Base-by-base conservation (phyloP, 2,113 vertebrate genomes). In the Platichthys flesus region DNA sequence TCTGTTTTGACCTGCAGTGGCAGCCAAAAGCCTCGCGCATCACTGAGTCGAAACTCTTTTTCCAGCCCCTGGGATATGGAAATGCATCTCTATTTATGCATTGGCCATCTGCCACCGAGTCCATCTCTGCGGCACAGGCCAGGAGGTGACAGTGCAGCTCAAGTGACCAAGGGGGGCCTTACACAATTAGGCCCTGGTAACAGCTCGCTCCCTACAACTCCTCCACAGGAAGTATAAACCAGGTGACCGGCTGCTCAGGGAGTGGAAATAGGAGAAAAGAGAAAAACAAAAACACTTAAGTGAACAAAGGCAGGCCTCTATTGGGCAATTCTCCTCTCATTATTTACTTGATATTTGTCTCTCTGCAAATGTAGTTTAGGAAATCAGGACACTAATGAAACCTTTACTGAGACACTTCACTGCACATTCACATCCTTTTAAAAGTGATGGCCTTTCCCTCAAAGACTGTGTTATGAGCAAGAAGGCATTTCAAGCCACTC, bases 41-140 rank as follows among this genome's bases (percentile, higher is more conserved):
- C 56, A 62, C 40, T 63, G 71, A 81, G 59, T 78, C 61, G 47
- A 72, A 72, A 79, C 78, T 84, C 64, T 78, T 88, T 51, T 76
- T 76, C 20, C 37, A 14, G 76, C 90, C 83, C 82, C 81, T 88
- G 88, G 85, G 91, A 88, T 87, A 91, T 86, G 55, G 69, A 87
- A 87, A 87, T 76, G 70, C 81, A 85, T 90, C 85, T 92, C 79
- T 85, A 84, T 87, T 92, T 66, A 91, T 86, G 74, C 69, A 65
- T 60, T 90, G 85, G 90, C 84, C 63, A 74, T 76, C 83, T 66
- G 88, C 89, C 89, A 89, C 49, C 35, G 60, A 83, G 73, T 63
- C 68, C 72, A 65, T 92, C 84, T 57, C 56, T 75, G 57, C 65
- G 62, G 81, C 79, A 86, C 73, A 79, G 79, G 78, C 84, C 72